phyloP scores from a whole-genome alignment of 2,113 vertebrate species.

The Leptocoma aspasia region DNA sequence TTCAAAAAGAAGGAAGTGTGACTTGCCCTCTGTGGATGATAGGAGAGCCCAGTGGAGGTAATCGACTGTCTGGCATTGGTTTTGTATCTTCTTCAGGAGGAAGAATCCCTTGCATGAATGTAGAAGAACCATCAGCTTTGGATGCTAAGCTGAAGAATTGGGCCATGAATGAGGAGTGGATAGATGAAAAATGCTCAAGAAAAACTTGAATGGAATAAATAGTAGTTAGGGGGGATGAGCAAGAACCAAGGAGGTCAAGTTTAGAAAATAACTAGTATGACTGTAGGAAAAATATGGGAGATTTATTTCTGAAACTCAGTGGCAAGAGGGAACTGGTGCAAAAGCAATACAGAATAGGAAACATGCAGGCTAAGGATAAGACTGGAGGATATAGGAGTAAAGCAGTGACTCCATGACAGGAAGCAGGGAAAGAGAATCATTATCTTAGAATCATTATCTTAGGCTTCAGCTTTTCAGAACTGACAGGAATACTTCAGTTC shows the following conservation, averaged over 20 bases:
- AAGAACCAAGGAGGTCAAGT: neutral
- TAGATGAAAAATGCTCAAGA: neutral
- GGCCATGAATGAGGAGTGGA: neutral
- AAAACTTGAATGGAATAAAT: neutral
- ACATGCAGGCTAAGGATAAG: neutral
- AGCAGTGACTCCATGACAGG: neutral
- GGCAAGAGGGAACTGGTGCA: neutral
- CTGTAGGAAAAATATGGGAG: neutral
- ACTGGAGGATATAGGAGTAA: neutral
- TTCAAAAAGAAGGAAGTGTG: slow-evolving; percentile 13
- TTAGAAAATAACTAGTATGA: neutral
- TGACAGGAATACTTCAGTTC: neutral
- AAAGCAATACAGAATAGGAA: neutral
- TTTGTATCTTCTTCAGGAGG: neutral
- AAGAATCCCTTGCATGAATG: neutral
- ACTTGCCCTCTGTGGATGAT: neutral
- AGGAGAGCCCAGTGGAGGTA: neutral
- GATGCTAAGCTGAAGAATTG: neutral
- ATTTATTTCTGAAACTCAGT: neutral
- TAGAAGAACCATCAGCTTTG: neutral
- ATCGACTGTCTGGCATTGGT: neutral
- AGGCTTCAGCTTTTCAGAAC: neutral
- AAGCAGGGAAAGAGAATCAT: neutral
- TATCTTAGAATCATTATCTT: neutral
- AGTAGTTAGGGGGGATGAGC: neutral